Evolutionary conservation across 2,797 vertebrate genomes (phyloP).

Genomic region (Alectoris magna): DNA sequence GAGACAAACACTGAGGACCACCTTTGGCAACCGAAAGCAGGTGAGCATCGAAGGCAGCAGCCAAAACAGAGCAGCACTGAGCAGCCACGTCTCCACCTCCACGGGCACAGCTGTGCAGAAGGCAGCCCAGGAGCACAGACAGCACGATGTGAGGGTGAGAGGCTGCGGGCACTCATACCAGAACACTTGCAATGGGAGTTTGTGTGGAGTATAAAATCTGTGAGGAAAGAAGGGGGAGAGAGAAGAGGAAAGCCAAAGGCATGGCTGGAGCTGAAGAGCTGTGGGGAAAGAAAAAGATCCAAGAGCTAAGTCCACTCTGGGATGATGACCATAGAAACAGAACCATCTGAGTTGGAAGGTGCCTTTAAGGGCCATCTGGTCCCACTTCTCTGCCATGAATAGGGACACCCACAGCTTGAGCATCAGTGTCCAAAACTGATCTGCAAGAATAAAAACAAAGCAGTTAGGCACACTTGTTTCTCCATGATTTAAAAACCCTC

Average conservation of each 20-base stretch:
- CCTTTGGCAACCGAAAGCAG: slow-evolving; percentile 5
- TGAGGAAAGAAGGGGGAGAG: not conserved
- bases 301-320: not conserved
- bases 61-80: too few species aligned
- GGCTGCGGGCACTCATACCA: too few species aligned
- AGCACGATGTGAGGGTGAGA: not conserved
- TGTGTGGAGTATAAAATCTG: too few species aligned
- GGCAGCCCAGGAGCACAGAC: slow-evolving; percentile 3
- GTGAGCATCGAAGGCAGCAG: not conserved
- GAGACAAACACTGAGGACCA: slow-evolving; percentile 15
- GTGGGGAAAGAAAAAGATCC: not conserved
- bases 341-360: too few species aligned
- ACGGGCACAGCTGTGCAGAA: slow-evolving; percentile 76
- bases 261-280: not conserved
- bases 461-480: not conserved
- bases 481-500: not conserved
- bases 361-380: too few species aligned
- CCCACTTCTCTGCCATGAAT: too few species aligned
- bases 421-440: not conserved
- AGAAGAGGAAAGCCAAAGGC: not conserved
- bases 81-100: not conserved
- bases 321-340: not conserved
- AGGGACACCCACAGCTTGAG: too few species aligned
- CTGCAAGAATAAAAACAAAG: not conserved
- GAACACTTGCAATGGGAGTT: too few species aligned